Evolutionary conservation across 2,113 vertebrate genomes (phyloP).

Genomic region (Dipodomys spectabilis): DNA sequence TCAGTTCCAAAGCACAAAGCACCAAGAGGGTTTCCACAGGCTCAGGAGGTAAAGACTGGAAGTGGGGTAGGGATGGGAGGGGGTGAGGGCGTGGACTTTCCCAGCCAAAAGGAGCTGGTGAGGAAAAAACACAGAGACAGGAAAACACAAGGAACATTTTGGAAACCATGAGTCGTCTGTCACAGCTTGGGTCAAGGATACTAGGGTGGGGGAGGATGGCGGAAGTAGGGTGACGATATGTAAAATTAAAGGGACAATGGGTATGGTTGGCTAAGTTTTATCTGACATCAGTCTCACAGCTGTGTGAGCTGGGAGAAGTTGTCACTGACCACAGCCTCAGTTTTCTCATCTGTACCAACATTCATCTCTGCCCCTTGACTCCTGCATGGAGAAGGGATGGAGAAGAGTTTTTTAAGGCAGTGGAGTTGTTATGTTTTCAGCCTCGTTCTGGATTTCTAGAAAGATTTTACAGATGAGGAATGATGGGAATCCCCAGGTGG

Average conservation of each 20-base stretch:
- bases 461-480: background rate
- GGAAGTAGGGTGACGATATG: background rate
- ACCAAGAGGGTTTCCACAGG: conserved; percentile 9
- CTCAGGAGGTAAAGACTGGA: background rate
- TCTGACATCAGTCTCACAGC: conserved; percentile 4
- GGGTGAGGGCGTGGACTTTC: background rate
- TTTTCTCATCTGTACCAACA: conserved; percentile 11
- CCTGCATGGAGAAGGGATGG: background rate
- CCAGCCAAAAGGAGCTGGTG: background rate
- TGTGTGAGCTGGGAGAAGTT: background rate
- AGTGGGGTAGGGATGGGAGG: background rate
- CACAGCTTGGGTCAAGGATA: background rate
- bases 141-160: background rate
- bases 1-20: background rate
- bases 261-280: background rate
- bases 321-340: background rate
- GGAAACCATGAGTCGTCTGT: conserved; percentile 43
- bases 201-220: background rate
- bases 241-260: background rate
- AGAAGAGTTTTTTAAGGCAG: background rate
- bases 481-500: background rate
- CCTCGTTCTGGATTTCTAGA: background rate
- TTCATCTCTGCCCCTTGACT: background rate
- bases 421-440: background rate
- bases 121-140: conserved; percentile 39